A percentile compares a stretch with the other conserved stretches of the same genome.
Conservation (phyloP, 2,113 vertebrate species). For the Regulus satrapa region DNA sequence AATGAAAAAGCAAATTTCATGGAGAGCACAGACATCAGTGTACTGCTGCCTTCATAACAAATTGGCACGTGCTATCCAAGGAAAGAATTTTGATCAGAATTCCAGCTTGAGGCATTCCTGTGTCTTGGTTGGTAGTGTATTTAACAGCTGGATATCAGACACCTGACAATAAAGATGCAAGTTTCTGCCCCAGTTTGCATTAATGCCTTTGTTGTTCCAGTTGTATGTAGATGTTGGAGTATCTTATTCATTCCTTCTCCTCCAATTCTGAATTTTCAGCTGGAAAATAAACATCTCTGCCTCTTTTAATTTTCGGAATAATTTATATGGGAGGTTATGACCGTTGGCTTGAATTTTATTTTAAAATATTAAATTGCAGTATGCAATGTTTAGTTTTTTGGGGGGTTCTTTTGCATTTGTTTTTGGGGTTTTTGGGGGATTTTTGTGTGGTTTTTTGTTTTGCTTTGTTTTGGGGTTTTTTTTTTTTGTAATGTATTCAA, state of each 20-base stretch:
- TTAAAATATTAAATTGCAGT: background rate
- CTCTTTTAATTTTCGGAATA: background rate
- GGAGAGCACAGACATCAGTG: background rate
- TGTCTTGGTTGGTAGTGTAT: background rate
- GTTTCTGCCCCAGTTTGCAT: background rate
- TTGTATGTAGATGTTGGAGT: background rate
- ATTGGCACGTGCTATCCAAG: background rate
- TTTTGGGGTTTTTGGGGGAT: background rate
- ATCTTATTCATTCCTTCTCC: background rate
- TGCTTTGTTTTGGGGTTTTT: too few relatives aligned
- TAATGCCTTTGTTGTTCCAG: background rate
- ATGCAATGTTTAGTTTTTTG: background rate
- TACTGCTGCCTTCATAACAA: background rate
- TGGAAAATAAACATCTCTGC: background rate
- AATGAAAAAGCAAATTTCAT: background rate
- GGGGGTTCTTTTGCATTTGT: too few relatives aligned
- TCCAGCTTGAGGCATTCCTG: background rate
- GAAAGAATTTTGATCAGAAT: background rate
- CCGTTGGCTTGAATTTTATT: background rate
- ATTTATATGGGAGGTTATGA: background rate
- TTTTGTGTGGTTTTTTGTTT: too few relatives aligned
- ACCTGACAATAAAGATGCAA: background rate
- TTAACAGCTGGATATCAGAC: background rate
- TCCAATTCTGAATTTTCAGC: background rate
- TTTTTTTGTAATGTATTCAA: background rate